Base-by-base conservation (phyloP, 2,797 vertebrate genomes). In the Novumbra hubbsi region DNA sequence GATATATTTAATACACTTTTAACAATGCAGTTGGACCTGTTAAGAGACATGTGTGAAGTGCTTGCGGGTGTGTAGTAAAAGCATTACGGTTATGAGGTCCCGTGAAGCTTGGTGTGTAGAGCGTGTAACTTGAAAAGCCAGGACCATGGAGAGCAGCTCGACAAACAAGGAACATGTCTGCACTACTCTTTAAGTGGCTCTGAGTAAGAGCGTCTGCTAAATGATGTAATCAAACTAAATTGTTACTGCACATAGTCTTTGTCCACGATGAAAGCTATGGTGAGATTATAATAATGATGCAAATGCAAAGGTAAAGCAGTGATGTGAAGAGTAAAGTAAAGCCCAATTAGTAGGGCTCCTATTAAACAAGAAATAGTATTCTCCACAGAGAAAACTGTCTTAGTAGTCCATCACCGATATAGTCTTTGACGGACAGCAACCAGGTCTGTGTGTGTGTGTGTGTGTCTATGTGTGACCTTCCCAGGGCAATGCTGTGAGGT, bases 321-420 rank as follows among this genome's bases (percentile, higher is more conserved):
- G 64, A 16, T 38, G 30, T 66, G 28, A 32, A 66, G 64, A 34
- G 64, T 66, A 17, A n/a, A 66, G 32, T 16, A 27, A 15, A 68
- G 67, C 45, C 21, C 19, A 41, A 16, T 41, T 27, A 24, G 4
- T n/a, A 38, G n/a, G 19, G 41, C 38, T 41, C 41, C 41, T 24
- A 24, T 24, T 68, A 24, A 68, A 68, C 14, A 68, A 68, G 27
- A 24, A 7, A 27, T 68, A n/a, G 19, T 24, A 68, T 68, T 68
- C 24, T 68, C 24, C 67, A 48, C n/a, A 16, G 67, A 68, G 66
- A n/a, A 68, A 11, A 16, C 64, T 9, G 64, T 21, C 24, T 24
- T 27, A 66, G 34, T 41, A 49, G 67, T 49, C 67, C 38, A 49
- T 68, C 41, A 49, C 66, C 24, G n/a, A 38, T 48, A 68, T 21